phyloP scores from a whole-genome alignment of 2,797 vertebrate species.

The Liparis tanakae region DNA sequence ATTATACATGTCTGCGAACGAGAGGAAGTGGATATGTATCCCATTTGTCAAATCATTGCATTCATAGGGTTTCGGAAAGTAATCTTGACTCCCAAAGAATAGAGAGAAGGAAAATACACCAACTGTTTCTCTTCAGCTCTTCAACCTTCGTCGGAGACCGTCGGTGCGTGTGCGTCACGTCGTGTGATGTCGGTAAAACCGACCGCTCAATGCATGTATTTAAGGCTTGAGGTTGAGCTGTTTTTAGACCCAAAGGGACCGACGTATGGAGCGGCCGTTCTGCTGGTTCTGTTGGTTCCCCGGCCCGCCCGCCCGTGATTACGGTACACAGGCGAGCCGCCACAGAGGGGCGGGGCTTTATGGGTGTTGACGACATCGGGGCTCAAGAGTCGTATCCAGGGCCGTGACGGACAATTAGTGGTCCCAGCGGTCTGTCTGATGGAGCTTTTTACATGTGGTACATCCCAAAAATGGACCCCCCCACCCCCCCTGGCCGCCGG shows the following conservation, averaged over 20 bases:
- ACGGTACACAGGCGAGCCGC: conserved; percentile 61
- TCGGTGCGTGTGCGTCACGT: conserved; percentile 39
- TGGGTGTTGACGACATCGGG: conserved; percentile 66
- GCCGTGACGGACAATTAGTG: conserved; percentile 66
- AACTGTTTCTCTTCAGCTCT: conserved; percentile 9
- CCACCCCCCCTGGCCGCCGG: no score
- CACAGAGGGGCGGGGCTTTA: conserved; percentile 56
- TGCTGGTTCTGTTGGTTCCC: conserved; percentile 55
- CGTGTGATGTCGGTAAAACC: conserved; percentile 51
- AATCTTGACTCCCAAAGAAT: not conserved
- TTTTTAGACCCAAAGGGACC: conserved; percentile 65
- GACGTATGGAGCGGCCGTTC: conserved; percentile 58
- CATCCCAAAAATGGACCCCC: conserved; percentile 59
- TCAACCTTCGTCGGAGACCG: no score
- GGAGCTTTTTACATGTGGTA: conserved; percentile 69
- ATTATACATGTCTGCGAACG: conserved; percentile 9
- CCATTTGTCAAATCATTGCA: conserved; percentile 16
- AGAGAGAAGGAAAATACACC: not conserved
- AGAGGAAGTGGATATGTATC: conserved; percentile 20
- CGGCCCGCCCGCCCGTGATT: conserved; percentile 64
- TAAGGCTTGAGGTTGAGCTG: conserved; percentile 61
- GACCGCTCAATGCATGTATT: conserved; percentile 49
- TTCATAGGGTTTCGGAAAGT: not conserved
- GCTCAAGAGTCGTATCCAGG: conserved; percentile 60
- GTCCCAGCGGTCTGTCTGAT: conserved; percentile 61